phyloP scores from a whole-genome alignment of 1,140 invertebrate species.

The Papilio dardanus region DNA sequence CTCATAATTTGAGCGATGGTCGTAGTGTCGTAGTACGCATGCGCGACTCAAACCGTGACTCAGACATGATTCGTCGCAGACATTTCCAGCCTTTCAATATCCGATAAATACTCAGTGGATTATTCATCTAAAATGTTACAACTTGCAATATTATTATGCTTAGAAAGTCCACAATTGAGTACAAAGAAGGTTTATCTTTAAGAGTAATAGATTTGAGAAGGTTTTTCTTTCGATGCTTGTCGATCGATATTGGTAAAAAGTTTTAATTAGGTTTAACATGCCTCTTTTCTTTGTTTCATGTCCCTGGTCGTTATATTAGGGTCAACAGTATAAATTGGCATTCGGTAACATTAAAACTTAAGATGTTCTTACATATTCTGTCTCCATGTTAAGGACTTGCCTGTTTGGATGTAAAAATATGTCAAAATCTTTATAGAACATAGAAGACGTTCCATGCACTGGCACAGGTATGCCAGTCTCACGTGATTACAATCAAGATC shows the following conservation, averaged over 20 bases:
- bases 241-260: too few species aligned
- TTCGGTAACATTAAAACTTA: too few species aligned
- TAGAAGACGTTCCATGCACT: not conserved
- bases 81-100: constrained; percentile 23
- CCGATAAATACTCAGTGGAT: constrained; percentile 1
- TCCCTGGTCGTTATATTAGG: too few species aligned
- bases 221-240: not conserved
- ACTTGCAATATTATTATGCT: not conserved
- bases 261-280: too few species aligned
- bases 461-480: constrained; percentile 41
- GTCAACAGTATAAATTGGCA: too few species aligned
- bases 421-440: not conserved
- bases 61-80: constrained; percentile 35
- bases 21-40: constrained; percentile 58
- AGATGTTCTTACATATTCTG: too few species aligned
- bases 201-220: not conserved
- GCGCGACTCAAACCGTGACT: constrained; percentile 49
- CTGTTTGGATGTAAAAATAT: not conserved
- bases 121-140: constrained; percentile 24
- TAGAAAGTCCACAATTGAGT: not conserved
- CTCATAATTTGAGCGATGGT: constrained; percentile 42
- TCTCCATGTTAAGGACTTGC: not conserved
- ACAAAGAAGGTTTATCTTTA: not conserved
- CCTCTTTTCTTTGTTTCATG: too few species aligned
- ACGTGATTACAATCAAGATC: constrained; percentile 44